These are phyloP conservation scores for Hymenopus coronatus DNA, from an alignment of 2,888 invertebrate species.

Conservation along the genomic window DNA sequence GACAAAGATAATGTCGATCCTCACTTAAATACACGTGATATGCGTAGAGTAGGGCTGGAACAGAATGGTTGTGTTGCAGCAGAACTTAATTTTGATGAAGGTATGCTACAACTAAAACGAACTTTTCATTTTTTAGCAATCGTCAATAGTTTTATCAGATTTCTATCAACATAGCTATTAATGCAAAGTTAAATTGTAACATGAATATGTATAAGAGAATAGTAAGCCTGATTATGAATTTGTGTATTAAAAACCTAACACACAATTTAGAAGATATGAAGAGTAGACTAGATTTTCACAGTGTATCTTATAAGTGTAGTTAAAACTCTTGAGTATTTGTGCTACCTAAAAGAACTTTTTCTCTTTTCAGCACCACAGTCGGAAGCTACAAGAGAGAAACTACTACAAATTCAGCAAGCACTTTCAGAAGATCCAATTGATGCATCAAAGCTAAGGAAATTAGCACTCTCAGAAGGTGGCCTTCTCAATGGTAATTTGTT, in stretches of 20 bases:
- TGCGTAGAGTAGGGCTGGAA: background rate
- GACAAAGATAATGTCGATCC: background rate
- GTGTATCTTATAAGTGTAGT: background rate
- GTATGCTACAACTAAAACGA: slow-evolving; percentile 45
- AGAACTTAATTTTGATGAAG: slow-evolving; percentile 68
- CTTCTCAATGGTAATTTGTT: slow-evolving; percentile 59
- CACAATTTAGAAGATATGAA: too few species aligned
- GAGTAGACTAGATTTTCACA: too few species aligned
- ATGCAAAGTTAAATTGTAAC: too few species aligned
- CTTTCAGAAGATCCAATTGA: slow-evolving; percentile 50
- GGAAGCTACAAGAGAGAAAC: slow-evolving; percentile 60
- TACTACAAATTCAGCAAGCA: slow-evolving; percentile 58
- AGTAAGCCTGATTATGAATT: too few species aligned
- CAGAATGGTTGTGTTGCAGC: slow-evolving; percentile 50
- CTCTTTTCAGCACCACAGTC: slow-evolving; percentile 55
- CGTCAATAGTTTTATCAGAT: too few species aligned
- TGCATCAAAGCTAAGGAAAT: slow-evolving; percentile 57
- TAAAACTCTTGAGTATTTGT: background rate
- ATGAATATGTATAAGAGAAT: too few species aligned
- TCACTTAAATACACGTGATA: background rate
- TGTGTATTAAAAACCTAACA: too few species aligned
- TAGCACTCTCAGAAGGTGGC: slow-evolving; percentile 65
- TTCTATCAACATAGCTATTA: too few species aligned
- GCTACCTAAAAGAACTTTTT: background rate
- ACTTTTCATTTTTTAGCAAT: background rate